These are phyloP conservation scores for Ahaetulla prasina DNA, from an alignment of 2,113 vertebrate species.

Conservation along the genomic window DNA sequence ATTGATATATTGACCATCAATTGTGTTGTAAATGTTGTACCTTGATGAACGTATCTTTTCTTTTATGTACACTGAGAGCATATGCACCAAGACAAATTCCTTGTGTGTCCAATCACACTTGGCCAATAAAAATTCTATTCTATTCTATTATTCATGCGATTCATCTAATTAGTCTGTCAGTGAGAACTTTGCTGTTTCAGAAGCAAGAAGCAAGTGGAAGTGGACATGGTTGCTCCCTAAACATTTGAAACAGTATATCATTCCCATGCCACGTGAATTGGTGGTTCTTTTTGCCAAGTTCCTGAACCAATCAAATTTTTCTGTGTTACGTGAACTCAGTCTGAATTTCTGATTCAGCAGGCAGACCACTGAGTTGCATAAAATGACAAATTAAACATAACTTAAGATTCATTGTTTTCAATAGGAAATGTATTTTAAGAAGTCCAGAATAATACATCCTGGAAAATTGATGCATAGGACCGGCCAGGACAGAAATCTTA, in stretches of 20 bases:
- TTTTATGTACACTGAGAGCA: too few species aligned
- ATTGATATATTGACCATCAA: too few species aligned
- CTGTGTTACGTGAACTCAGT: neutral
- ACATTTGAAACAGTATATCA: neutral
- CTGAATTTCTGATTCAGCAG: neutral
- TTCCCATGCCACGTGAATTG: neutral
- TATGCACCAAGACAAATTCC: too few species aligned
- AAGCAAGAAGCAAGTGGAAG: constrained; percentile 7
- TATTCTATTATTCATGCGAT: constrained; percentile 41
- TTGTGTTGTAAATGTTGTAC: too few species aligned
- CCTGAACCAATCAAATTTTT: neutral
- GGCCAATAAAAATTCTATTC: too few species aligned
- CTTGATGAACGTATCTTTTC: too few species aligned
- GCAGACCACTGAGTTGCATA: neutral
- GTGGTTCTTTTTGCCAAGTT: neutral
- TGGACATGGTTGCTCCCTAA: neutral
- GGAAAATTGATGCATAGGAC: neutral
- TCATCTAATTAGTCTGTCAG: constrained; percentile 28
- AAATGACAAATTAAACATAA: neutral
- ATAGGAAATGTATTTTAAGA: neutral
- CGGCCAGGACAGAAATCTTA: neutral
- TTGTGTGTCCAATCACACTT: too few species aligned
- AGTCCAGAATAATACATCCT: neutral
- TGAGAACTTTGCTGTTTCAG: constrained; percentile 37
- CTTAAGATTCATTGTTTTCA: neutral